Evolutionary conservation across 2,797 vertebrate genomes (phyloP), one percentile per base, ranked within the genome.

Genomic region (Neosalanx taihuensis): DNA sequence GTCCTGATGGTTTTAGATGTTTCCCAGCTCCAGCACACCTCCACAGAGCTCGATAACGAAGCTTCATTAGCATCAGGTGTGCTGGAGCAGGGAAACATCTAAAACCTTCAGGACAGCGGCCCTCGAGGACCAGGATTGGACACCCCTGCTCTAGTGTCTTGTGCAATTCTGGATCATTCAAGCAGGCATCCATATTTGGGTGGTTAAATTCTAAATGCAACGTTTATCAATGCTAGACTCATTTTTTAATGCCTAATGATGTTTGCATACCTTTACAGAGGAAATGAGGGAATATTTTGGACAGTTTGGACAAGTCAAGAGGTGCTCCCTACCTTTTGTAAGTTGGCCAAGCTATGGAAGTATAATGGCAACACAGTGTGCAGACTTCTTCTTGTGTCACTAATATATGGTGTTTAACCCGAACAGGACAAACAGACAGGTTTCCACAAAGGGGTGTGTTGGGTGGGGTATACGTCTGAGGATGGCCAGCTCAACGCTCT

Each of bases 251-350:
- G 30, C 17, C 18, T n/a, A 46, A 35, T 41, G 13, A 18, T 61
- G 37, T 49, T 35, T 4, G 61, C 7, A 72, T 61, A 76, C 9
- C 75, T 67, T 80, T 89, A 1, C 90, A 98, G 97, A 81, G 87
- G 95, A 97, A 78, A 33, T 98, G 73, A 94, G 64, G 87, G 90
- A 95, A 30, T 94, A 99, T 76, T 99, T 99, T 65, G 84, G 80
- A 2, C 95, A 96, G 83, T 99, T 98, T 83, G 97, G 97, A 0
- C 5, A 74, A 0, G 81, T 99, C 10, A 94, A 81, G 86, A 94
- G 75, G 71, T 97, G 95, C 67, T 62, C 75, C 0, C 37, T 98
- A 70, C 94, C 94, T 0, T 95, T 97, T 82, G 97, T 99, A 86
- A 98, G 96, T 97, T 89, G 18, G 31, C 3, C 9, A 5, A 9